Evolutionary conservation across 1,140 invertebrate genomes (phyloP).

Genomic region (Helicoverpa zea): DNA sequence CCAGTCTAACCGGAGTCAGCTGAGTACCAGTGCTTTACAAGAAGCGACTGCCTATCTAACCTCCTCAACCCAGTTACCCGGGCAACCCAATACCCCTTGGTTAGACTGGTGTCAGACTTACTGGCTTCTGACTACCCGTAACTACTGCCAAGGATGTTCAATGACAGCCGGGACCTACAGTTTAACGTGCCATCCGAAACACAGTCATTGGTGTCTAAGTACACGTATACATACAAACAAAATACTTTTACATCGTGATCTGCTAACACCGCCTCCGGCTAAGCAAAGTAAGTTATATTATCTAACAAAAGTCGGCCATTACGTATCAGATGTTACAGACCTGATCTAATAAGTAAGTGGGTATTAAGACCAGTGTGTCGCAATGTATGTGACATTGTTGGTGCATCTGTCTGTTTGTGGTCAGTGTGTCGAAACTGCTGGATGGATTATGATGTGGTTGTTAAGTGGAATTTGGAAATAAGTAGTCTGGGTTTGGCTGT

Average conservation of each 20-base stretch:
- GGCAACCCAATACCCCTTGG: no score
- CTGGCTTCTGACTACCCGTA: no score
- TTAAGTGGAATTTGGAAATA: neutral
- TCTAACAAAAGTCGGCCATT: conserved; percentile 25
- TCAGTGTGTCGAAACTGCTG: neutral
- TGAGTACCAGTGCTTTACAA: no score
- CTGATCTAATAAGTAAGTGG: conserved; percentile 42
- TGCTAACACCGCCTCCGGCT: conserved; percentile 5
- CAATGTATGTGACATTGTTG: conserved; percentile 27
- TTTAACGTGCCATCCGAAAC: no score
- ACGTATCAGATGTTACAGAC: conserved; percentile 12
- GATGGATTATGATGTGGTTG: neutral
- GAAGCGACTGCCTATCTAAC: no score
- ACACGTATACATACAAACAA: neutral
- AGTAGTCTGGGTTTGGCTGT: no score
- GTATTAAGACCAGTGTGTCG: conserved; percentile 24
- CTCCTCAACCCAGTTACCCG: no score
- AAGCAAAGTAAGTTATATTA: neutral
- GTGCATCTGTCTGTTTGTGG: conserved; percentile 18
- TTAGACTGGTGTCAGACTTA: no score
- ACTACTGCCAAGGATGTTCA: no score
- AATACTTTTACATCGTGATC: neutral
- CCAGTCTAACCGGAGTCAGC: no score
- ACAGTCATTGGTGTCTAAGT: no score
- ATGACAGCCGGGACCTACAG: no score